A percentile compares a stretch with the other conserved stretches of the same genome.
phyloP scores from a whole-genome alignment of 2,888 invertebrate genomes.

The Drosophila monieri region DNA sequence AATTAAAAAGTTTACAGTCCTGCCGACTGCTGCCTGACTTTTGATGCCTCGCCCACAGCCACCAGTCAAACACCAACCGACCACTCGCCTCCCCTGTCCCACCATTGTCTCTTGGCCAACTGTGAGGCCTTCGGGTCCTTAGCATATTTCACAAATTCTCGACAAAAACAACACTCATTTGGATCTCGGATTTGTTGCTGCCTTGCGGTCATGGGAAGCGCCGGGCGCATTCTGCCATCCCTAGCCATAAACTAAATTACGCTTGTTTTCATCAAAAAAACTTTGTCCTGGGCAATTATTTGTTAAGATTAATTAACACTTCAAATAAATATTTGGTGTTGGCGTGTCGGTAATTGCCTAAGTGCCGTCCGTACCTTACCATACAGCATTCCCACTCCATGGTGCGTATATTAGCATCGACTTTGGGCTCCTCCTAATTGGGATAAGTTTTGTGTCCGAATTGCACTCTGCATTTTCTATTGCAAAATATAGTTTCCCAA shows the following conservation, averaged over 20 bases:
- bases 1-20: slow-evolving; percentile 77
- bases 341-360: slow-evolving; percentile 66
- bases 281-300: slow-evolving; percentile 73
- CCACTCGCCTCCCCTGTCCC: slow-evolving; percentile 10
- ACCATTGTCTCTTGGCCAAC: slow-evolving; percentile 19
- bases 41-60: slow-evolving; percentile 54
- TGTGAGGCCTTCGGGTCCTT: slow-evolving; percentile 37
- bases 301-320: slow-evolving; percentile 79
- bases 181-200: slow-evolving; percentile 26
- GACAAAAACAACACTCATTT: slow-evolving; percentile 61
- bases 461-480: slow-evolving; percentile 9
- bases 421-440: slow-evolving; percentile 27
- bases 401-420: not conserved
- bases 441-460: slow-evolving; percentile 24
- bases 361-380: slow-evolving; percentile 33
- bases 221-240: slow-evolving; percentile 15
- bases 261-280: slow-evolving; percentile 75
- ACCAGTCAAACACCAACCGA: slow-evolving; percentile 7
- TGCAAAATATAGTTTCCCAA: slow-evolving; percentile 3
- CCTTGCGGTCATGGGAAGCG: slow-evolving; percentile 47
- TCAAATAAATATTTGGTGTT: slow-evolving; percentile 74
- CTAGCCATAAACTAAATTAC: slow-evolving; percentile 72
- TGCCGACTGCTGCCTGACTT: slow-evolving; percentile 77
- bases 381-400: slow-evolving; percentile 3
- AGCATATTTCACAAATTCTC: slow-evolving; percentile 72